Evolutionary conservation across 1,140 invertebrate species (phyloP).

Genomic region (Drosophila trapezifrons): DNA sequence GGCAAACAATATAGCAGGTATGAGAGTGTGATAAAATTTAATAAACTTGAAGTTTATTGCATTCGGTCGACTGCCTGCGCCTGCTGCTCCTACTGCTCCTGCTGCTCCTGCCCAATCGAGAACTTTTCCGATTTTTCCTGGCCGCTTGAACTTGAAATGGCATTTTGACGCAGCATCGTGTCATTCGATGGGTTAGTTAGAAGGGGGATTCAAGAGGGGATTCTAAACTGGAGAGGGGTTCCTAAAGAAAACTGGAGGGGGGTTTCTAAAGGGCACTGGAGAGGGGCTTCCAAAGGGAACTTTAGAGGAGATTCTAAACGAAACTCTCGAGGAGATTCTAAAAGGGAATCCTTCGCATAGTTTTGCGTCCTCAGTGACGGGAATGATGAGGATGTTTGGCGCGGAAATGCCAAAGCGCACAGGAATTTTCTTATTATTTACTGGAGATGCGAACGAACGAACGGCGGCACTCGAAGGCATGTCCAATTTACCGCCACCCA

Average conservation of each 20-base stretch:
- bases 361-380: slow-evolving; percentile 48
- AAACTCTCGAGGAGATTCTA: no score
- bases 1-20: slow-evolving; percentile 28
- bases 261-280: neutral
- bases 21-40: slow-evolving; percentile 67
- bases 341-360: slow-evolving; percentile 46
- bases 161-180: slow-evolving; percentile 39
- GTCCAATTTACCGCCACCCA: slow-evolving; percentile 28
- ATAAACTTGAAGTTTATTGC: slow-evolving; percentile 80
- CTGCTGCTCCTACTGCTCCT: neutral
- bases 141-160: slow-evolving; percentile 69
- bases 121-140: slow-evolving; percentile 33
- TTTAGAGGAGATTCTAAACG: no score
- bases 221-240: no score
- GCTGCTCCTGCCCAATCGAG: slow-evolving; percentile 45
- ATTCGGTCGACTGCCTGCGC: slow-evolving; percentile 60
- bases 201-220: neutral
- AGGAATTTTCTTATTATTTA: slow-evolving; percentile 80
- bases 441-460: slow-evolving; percentile 53
- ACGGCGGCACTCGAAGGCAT: slow-evolving; percentile 37
- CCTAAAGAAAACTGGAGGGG: no score
- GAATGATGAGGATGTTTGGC: slow-evolving; percentile 29
- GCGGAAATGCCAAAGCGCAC: slow-evolving; percentile 67
- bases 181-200: neutral
- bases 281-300: neutral